Evolutionary conservation across 2,888 invertebrate species (phyloP), one percentile per base, ranked within the genome.

Genomic region (Stenodema calcarata): DNA sequence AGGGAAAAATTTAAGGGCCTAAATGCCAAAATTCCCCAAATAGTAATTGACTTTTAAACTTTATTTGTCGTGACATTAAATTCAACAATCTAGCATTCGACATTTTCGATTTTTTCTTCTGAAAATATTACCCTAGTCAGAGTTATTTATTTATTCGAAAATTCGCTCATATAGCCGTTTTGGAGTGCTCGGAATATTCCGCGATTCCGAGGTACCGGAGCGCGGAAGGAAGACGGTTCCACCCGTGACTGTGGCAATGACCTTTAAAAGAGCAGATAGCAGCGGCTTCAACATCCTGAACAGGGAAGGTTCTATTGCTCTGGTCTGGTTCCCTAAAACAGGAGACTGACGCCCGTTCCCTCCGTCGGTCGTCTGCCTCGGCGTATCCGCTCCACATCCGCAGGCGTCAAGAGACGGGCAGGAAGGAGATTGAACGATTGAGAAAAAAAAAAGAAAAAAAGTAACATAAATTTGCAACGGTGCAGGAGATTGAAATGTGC

Each of bases 241-340:
- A 81, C n/a, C 81, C 81, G 81, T 82, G 82, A 82, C 82, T 35
- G 69, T 82, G 82, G 82, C 82, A 82, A 82, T 82, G 82, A 82
- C 82, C 82, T 82, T 76, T 69, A 82, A 12, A 41, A 12, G 54
- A 80, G 54, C 44, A 78, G 42, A 42, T 27, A 23, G 44, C 78
- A 23, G 35, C 12, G 18, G 75, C 75, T 18, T 18, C 75, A 30
- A 42, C 35, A 75, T 75, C 42, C 35, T 42, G 35, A n/a, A 75
- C 23, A 75, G 42, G 62, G 62, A 62, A 62, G 62, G 62, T 62
- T 73, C 30, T 73, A 73, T 35, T 41, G 73, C 73, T 73, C 73
- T 73, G 30, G 30, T 41, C 73, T 73, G 73, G 41, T 30, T 73
- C 41, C 30, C 73, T 73, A 73, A 73, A 73, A 73, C 73, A 73